Evolutionary conservation across 2,888 invertebrate genomes (phyloP).

Genomic region (Antheraea yamamai): DNA sequence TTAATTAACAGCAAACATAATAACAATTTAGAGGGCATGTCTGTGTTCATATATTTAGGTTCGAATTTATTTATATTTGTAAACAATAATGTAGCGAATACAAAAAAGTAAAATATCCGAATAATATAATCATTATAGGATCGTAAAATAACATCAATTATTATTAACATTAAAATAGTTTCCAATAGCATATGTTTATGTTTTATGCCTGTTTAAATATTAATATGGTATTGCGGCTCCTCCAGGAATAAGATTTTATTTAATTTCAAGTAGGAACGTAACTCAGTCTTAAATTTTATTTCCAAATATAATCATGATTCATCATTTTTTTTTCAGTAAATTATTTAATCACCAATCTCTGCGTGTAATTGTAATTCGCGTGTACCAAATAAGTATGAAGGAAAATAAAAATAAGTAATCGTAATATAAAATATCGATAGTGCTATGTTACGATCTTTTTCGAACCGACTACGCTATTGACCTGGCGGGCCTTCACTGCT

Average conservation of each 20-base stretch:
- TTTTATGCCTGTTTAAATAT: no score
- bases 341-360: no score
- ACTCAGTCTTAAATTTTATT: background rate
- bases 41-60: background rate
- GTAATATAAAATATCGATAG: no score
- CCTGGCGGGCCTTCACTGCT: no score
- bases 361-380: no score
- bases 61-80: background rate
- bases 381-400: no score
- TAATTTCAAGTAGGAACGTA: background rate
- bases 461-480: no score
- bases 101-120: background rate
- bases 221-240: no score
- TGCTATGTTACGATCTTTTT: no score
- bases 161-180: background rate
- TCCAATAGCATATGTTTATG: background rate
- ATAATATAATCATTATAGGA: background rate
- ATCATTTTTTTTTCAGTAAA: background rate
- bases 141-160: background rate
- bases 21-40: background rate
- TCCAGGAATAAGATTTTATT: background rate
- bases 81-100: background rate
- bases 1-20: no score
- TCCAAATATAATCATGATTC: background rate
- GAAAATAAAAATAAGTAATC: no score